phyloP scores from a whole-genome alignment of 1,140 invertebrate species.

The Hypsibius dujardini region DNA sequence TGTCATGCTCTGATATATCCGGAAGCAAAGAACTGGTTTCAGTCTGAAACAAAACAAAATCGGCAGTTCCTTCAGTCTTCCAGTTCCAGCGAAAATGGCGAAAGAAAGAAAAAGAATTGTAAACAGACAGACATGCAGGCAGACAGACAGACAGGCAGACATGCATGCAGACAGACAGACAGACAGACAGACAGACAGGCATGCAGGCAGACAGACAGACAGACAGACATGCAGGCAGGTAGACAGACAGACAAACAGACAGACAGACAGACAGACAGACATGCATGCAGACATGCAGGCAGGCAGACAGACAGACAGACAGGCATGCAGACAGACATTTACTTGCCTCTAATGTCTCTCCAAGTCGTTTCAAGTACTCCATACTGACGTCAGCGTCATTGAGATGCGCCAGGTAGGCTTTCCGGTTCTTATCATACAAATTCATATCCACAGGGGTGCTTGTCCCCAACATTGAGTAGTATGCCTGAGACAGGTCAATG shows the following conservation, averaged over 20 bases:
- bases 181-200: conserved; percentile 17
- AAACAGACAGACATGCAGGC: too few species aligned
- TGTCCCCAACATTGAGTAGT: conserved; percentile 11
- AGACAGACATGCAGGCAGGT: too few species aligned
- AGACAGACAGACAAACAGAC: not conserved
- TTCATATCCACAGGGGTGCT: not conserved
- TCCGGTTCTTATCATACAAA: not conserved
- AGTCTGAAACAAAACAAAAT: conserved; percentile 25
- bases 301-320: too few species aligned
- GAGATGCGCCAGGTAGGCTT: conserved; percentile 49
- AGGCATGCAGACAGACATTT: too few species aligned
- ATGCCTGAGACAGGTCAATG: conserved; percentile 10
- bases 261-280: not conserved
- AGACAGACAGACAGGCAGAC: too few species aligned
- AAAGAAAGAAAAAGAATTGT: too few species aligned
- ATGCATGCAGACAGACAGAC: not conserved
- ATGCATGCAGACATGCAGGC: too few species aligned
- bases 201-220: too few species aligned
- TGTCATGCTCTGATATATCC: conserved; percentile 31
- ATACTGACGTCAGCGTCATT: conserved; percentile 81
- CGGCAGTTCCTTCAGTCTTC: too few species aligned
- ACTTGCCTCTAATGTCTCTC: conserved; percentile 36
- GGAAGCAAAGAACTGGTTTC: conserved; percentile 32
- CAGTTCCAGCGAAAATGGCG: too few species aligned
- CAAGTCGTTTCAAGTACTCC: conserved; percentile 67